Percentiles rank a stretch among this genome's conserved stretches.
phyloP scores from a whole-genome alignment of 1,140 invertebrate genomes.

The Pararge aegeria region DNA sequence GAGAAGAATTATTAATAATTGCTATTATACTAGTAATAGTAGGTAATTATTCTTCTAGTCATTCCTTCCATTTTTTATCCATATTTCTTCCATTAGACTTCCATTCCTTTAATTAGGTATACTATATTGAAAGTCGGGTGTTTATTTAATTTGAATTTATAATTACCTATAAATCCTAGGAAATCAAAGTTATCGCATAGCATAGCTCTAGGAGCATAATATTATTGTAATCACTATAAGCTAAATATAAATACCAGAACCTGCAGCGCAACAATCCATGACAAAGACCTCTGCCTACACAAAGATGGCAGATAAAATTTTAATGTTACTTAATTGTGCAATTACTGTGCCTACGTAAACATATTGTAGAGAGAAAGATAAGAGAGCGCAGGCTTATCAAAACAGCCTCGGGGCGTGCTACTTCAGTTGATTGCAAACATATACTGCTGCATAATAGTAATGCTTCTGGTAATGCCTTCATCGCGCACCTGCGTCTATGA shows the following conservation, averaged over 20 bases:
- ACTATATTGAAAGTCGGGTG: too few relatives aligned
- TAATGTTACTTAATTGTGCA: constrained; percentile 38
- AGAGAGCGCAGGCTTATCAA: constrained; percentile 46
- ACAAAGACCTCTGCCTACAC: constrained; percentile 7
- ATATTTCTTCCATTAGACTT: too few relatives aligned
- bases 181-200: too few relatives aligned
- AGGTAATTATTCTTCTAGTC: too few relatives aligned
- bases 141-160: too few relatives aligned
- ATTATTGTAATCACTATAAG: background rate
- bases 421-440: constrained; percentile 58
- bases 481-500: constrained; percentile 32
- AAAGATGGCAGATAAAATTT: constrained; percentile 20
- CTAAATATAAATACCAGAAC: background rate
- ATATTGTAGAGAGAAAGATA: constrained; percentile 34
- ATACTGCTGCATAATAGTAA: constrained; percentile 56
- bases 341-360: constrained; percentile 40
- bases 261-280: background rate
- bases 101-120: too few relatives aligned
- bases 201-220: background rate
- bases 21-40: too few relatives aligned
- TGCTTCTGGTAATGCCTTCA: constrained; percentile 66
- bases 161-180: too few relatives aligned
- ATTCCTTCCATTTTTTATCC: too few relatives aligned
- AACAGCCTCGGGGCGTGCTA: constrained; percentile 46
- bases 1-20: too few relatives aligned